Conservation (phyloP, 2,797 vertebrate species). For the Gila robusta region DNA sequence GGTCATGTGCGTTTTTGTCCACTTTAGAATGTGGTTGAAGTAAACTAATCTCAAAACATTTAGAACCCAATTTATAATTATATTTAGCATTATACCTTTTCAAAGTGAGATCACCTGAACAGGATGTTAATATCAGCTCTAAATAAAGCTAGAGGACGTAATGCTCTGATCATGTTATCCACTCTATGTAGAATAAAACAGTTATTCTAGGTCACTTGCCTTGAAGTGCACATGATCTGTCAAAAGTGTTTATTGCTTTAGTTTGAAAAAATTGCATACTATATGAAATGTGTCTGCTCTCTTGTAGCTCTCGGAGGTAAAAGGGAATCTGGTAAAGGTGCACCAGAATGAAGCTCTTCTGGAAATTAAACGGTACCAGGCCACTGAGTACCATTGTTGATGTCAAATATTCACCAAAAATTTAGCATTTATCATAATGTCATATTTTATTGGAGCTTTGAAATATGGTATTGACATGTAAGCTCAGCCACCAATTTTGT, state of each 20-base stretch:
- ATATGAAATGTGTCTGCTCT: slow-evolving; percentile 13
- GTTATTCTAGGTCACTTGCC: neutral
- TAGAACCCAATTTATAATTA: neutral
- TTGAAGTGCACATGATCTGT: neutral
- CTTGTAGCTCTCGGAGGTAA: slow-evolving; percentile 65
- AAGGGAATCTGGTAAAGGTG: slow-evolving; percentile 58
- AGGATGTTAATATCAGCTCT: neutral
- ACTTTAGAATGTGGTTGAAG: neutral
- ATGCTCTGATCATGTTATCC: neutral
- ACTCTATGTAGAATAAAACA: neutral
- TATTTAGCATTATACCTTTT: neutral
- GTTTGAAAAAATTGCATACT: neutral
- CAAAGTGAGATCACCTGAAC: neutral
- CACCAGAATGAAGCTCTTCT: slow-evolving; percentile 64
- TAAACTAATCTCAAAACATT: neutral
- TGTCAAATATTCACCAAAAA: neutral
- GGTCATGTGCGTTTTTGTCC: neutral
- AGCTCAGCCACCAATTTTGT: no score
- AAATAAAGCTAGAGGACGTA: neutral
- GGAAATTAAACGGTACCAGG: slow-evolving; percentile 61
- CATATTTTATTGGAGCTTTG: neutral
- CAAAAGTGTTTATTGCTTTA: neutral
- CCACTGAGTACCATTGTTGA: slow-evolving; percentile 54
- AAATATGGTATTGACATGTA: neutral
- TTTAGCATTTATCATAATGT: neutral